Conservation (phyloP, 2,888 invertebrate species). For the Idaea biselata region DNA sequence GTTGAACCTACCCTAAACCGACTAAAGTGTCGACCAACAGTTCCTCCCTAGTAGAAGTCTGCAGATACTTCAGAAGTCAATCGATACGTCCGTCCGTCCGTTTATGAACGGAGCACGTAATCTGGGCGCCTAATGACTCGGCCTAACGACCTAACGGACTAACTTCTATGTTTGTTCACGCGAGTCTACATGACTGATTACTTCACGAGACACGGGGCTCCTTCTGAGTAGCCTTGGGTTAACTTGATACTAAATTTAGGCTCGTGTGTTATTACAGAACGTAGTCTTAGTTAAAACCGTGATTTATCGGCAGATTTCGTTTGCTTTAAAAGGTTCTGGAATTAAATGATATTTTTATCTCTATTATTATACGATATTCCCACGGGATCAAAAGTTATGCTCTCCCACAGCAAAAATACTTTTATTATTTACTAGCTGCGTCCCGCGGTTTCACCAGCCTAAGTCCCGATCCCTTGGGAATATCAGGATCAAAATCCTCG, state of each 20-base stretch:
- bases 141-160: constrained; percentile 43
- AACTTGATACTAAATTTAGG: too few relatives aligned
- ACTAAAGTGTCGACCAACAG: not conserved
- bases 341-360: too few relatives aligned
- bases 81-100: constrained; percentile 42
- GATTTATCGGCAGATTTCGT: too few relatives aligned
- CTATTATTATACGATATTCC: too few relatives aligned
- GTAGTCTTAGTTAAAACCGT: not conserved
- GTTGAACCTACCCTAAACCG: too few relatives aligned
- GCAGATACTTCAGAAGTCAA: constrained; percentile 22
- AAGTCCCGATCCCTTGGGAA: too few relatives aligned
- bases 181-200: constrained; percentile 41
- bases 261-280: not conserved
- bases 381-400: too few relatives aligned
- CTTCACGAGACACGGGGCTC: constrained; percentile 19
- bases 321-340: too few relatives aligned
- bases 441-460: too few relatives aligned
- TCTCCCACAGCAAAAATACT: too few relatives aligned
- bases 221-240: not conserved
- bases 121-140: constrained; percentile 44
- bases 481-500: too few relatives aligned
- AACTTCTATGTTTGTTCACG: constrained; percentile 40
- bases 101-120: constrained; percentile 38
- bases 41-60: not conserved
- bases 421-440: too few relatives aligned